Percentiles rank a stretch among this genome's conserved stretches.
These are phyloP conservation scores for Pimephales promelas DNA, from an alignment of 2,113 vertebrate genomes.

Conservation along the genomic window DNA sequence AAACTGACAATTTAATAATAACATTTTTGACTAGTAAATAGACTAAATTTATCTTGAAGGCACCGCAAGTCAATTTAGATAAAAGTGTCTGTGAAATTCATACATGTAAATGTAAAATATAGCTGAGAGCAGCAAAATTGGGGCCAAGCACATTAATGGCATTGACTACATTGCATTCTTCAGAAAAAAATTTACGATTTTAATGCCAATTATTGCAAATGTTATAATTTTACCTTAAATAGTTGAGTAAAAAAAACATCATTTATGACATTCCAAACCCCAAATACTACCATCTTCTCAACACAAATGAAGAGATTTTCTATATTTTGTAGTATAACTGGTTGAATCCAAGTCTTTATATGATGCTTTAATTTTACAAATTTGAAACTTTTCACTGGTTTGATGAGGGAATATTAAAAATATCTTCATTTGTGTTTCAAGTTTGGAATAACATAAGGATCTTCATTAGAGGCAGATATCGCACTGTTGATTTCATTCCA, in stretches of 20 bases:
- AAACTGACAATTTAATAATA: background rate
- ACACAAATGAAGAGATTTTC: background rate
- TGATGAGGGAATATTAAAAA: too few relatives aligned
- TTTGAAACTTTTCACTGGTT: too few relatives aligned
- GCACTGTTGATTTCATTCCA: too few relatives aligned
- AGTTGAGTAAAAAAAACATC: background rate
- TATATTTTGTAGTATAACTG: background rate
- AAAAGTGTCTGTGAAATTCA: background rate
- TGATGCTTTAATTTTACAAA: too few relatives aligned
- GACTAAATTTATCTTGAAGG: background rate
- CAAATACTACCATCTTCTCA: background rate
- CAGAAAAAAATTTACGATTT: too few relatives aligned
- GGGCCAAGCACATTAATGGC: background rate
- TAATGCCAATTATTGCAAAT: background rate
- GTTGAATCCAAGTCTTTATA: too few relatives aligned
- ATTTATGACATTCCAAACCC: background rate
- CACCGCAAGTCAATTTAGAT: background rate
- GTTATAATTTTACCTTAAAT: background rate
- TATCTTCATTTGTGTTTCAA: too few relatives aligned
- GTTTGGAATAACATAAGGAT: too few relatives aligned
- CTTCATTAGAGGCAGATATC: too few relatives aligned
- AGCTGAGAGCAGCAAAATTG: background rate
- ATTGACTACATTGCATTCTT: background rate
- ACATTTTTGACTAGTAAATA: background rate
- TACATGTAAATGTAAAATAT: background rate